Conservation (phyloP, 2,113 vertebrate genomes). For the Abramis brama region DNA sequence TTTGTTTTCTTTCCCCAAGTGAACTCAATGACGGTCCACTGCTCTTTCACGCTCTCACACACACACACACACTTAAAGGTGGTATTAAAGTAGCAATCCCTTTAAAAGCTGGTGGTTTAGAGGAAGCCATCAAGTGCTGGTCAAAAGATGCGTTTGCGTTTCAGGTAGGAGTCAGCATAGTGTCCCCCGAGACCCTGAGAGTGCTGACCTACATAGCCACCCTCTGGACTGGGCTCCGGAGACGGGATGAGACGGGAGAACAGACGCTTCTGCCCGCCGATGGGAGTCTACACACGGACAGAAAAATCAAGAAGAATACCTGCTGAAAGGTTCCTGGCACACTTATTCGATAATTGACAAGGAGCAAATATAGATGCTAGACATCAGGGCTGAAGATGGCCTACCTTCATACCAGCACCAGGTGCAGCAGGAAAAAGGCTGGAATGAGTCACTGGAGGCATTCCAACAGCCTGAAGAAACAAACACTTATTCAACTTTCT, state of each 20-base stretch:
- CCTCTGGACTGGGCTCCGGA: slow-evolving; percentile 90
- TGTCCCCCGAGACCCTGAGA: slow-evolving; percentile 92
- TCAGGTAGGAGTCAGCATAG: slow-evolving; percentile 93
- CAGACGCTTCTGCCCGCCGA: slow-evolving; percentile 87
- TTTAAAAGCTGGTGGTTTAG: not conserved
- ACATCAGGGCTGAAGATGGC: slow-evolving; percentile 14
- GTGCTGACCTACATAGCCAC: slow-evolving; percentile 90
- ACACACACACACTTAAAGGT: slow-evolving; percentile 22
- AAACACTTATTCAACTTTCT: slow-evolving; percentile 79
- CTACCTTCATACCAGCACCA: slow-evolving; percentile 80
- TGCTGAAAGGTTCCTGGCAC: not conserved
- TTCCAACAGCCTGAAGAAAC: slow-evolving; percentile 79
- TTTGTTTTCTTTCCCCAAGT: not conserved
- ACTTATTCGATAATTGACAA: not conserved
- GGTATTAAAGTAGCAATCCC: not conserved
- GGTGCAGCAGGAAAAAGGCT: slow-evolving; percentile 75
- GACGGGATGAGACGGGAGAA: slow-evolving; percentile 90
- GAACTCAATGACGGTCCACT: not conserved
- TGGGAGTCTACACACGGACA: slow-evolving; percentile 77
- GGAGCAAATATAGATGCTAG: slow-evolving; percentile 9
- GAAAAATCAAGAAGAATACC: not conserved
- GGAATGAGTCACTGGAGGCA: slow-evolving; percentile 78
- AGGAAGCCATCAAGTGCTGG: slow-evolving; percentile 20
- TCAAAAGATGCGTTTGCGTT: slow-evolving; percentile 91
- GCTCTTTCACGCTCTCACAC: not conserved